phyloP scores from a whole-genome alignment of 64 coral and sea anemone genomes.

The Montipora sp. region DNA sequence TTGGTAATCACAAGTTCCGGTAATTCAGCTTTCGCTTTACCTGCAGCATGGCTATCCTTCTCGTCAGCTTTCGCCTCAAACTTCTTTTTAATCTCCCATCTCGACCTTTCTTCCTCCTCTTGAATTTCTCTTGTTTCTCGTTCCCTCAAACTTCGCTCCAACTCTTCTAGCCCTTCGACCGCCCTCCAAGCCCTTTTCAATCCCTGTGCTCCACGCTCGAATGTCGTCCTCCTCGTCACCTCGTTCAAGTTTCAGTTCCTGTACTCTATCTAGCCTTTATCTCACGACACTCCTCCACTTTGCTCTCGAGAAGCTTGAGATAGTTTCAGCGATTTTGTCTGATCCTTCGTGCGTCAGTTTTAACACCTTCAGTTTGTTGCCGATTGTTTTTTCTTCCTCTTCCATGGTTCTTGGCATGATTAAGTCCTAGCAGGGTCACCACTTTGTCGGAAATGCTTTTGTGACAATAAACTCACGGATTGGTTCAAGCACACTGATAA shows the following conservation, averaged over 20 bases:
- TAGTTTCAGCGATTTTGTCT: too few species aligned
- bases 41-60: constrained; percentile 28
- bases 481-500: too few species aligned
- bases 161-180: constrained; percentile 12
- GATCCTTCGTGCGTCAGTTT: too few species aligned
- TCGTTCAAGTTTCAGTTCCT: constrained; percentile 5
- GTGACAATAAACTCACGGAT: too few species aligned
- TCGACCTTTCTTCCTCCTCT: constrained; percentile 15
- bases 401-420: too few species aligned
- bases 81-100: constrained; percentile 18
- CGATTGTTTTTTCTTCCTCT: too few species aligned
- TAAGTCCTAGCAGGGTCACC: too few species aligned
- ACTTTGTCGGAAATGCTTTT: too few species aligned
- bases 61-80: constrained; percentile 11
- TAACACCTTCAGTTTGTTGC: too few species aligned
- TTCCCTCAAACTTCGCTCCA: constrained; percentile 8
- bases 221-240: constrained; percentile 5
- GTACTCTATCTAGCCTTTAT: neutral
- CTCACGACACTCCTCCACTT: too few species aligned
- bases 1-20: constrained; percentile 49
- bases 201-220: neutral
- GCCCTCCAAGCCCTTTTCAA: neutral
- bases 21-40: constrained; percentile 52
- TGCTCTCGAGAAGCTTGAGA: too few species aligned
- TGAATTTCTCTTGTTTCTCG: constrained; percentile 15